Evolutionary conservation across 92 coral and sea anemone species (phyloP).

Genomic region (Zoanthus sansibaricus): DNA sequence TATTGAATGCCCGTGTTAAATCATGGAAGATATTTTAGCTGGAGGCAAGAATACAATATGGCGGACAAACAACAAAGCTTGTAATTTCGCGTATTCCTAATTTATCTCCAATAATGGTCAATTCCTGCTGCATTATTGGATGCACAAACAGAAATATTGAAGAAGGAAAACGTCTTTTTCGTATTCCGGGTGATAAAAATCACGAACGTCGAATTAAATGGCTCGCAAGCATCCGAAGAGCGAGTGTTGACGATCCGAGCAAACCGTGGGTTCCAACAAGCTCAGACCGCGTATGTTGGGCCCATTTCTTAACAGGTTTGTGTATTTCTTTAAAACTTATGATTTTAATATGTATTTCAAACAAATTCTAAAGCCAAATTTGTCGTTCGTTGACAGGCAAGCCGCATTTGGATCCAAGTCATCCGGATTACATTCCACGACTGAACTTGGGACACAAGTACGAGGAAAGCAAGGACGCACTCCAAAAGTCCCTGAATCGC

Average conservation of each 20-base stretch:
- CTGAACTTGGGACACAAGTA: constrained; percentile 14
- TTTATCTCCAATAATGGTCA: constrained; percentile 14
- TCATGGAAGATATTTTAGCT: constrained; percentile 5
- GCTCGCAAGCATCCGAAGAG: constrained; percentile 18
- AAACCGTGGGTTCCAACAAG: constrained; percentile 25
- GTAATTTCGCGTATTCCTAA: constrained; percentile 5
- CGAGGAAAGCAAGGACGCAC: constrained; percentile 15
- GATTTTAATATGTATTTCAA: constrained; percentile 7
- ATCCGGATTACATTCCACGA: constrained; percentile 8
- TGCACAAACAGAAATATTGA: constrained; percentile 17
- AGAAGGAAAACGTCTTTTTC: constrained; percentile 16
- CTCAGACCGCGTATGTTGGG: constrained; percentile 22
- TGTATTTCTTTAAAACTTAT: constrained; percentile 9
- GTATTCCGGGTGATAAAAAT: not conserved
- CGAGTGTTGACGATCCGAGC: constrained; percentile 2
- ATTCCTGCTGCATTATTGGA: constrained; percentile 16
- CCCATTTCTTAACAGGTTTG: constrained; percentile 27
- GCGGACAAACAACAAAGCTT: constrained; percentile 13
- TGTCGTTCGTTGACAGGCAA: constrained; percentile 1
- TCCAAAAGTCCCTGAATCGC: not conserved
- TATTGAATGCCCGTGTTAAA: constrained; percentile 19
- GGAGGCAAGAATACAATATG: constrained; percentile 21
- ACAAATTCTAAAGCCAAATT: not conserved
- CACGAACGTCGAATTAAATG: constrained; percentile 8
- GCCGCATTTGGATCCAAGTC: not conserved